phyloP scores from a whole-genome alignment of 2,113 vertebrate species.

The Polyodon spathula region DNA sequence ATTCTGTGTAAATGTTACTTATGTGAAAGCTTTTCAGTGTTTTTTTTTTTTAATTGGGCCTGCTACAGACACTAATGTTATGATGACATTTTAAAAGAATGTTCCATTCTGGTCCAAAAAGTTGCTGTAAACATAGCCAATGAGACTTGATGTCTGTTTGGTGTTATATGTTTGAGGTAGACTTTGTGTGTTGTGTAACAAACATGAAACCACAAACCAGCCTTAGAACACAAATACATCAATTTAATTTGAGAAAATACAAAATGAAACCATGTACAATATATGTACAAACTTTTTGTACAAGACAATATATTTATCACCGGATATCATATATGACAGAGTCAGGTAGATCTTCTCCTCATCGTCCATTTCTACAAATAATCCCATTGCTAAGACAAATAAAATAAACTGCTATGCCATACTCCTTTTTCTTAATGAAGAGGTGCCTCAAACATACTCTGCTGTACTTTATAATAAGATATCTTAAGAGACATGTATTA shows the following conservation, averaged over 20 bases:
- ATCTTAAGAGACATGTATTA: no score
- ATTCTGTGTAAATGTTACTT: no score
- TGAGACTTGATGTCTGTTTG: not conserved
- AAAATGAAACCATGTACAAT: conserved; percentile 97
- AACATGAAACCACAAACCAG: not conserved
- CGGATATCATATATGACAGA: conserved; percentile 86
- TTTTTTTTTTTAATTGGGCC: no score
- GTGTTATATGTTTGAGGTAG: not conserved
- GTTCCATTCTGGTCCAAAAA: not conserved
- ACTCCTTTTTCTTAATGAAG: conserved; percentile 73
- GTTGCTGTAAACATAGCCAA: not conserved
- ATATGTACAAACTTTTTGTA: conserved; percentile 95
- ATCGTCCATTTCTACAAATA: conserved; percentile 74
- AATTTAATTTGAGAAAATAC: conserved; percentile 98
- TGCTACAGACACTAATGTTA: no score
- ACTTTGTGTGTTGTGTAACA: not conserved
- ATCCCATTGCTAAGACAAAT: conserved; percentile 46
- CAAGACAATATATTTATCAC: conserved; percentile 83
- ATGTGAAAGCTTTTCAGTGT: no score
- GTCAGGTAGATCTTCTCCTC: conserved; percentile 86
- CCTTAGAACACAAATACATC: conserved; percentile 93
- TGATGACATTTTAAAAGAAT: not conserved
- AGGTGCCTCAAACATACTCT: conserved; percentile 43
- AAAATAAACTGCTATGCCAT: conserved; percentile 54
- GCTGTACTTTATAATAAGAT: conserved; percentile 25